Evolutionary conservation across 2,113 vertebrate genomes (phyloP), one percentile per base, ranked within the genome.

Genomic region (Campylorhamphus procurvoides): DNA sequence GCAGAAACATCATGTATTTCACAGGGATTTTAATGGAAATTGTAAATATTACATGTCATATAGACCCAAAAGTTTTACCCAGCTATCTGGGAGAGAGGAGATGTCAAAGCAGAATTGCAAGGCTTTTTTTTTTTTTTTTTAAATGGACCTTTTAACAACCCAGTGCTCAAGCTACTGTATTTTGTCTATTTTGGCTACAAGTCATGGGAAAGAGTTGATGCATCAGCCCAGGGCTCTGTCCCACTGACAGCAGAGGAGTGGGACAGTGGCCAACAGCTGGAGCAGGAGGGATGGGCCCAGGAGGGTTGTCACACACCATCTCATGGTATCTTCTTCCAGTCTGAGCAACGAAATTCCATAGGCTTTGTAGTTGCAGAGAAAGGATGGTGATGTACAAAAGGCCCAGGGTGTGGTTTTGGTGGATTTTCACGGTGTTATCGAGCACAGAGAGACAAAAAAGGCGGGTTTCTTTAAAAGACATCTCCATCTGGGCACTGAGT

Each of bases 191-290:
- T n/a, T 67, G 79, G 31, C 46, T 88, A 15, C 82, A 49, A 20
- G 18, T 12, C 3, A 1, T 2, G 33, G 47, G 25, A 63, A 50
- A 5, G 0, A 0, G 77, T 2, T 37, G 33, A 15, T 46, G 35
- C n/a, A 33, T 12, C 40, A 18, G 1, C 4, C 24, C 69, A 9
- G 42, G 39, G 23, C 22, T 33, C 55, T 75, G 72, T 47, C 12
- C 64, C n/a, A 3, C 27, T 3, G 12, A 12, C 59, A 50, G 83
- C 0, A 0, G 18, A 63, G 60, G 35, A 42, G 7, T 22, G 40
- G n/a, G 46, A 15, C 12, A 1, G 44, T 0, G 46, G n/a, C 12
- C 37, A 4, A 35, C 44, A 33, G 64, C 66, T 42, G 83, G 47
- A 44, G 64, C 40, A 39, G 50, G 37, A 66, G 76, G 46, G 42